Conservation (phyloP, 2,888 invertebrate genomes). For the Cataglyphis livida region DNA sequence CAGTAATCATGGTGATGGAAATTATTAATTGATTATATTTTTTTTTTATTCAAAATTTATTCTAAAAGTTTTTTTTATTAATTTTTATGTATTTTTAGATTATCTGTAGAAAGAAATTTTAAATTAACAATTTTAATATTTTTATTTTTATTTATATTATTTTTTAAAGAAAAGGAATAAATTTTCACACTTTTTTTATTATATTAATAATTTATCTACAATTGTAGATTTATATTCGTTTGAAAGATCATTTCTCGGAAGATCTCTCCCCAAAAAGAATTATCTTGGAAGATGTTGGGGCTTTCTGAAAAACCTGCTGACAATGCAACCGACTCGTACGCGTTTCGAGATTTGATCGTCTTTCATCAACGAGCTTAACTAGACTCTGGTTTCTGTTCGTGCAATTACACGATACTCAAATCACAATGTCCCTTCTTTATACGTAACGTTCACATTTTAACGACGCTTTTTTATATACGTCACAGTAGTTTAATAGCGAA, state of each 20-base stretch:
- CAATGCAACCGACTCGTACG: not conserved
- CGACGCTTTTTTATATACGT: slow-evolving; percentile 64
- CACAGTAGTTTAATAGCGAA: slow-evolving; percentile 50
- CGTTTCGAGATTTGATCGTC: slow-evolving; percentile 49
- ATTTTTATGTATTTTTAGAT: not conserved
- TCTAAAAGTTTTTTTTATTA: not conserved
- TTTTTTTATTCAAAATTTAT: not conserved
- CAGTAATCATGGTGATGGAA: not conserved
- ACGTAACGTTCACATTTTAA: slow-evolving; percentile 60
- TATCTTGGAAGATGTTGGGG: not conserved
- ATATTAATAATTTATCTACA: not conserved
- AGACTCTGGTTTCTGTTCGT: slow-evolving; percentile 55
- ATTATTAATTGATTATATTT: not conserved
- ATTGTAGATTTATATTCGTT: not conserved
- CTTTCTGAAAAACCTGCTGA: slow-evolving; percentile 18
- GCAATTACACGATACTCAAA: slow-evolving; percentile 45
- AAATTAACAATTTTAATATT: not conserved
- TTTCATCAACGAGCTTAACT: slow-evolving; percentile 63
- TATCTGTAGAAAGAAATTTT: not conserved
- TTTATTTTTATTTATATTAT: not conserved
- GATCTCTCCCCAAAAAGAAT: not conserved
- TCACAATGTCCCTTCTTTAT: slow-evolving; percentile 58
- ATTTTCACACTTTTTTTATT: not conserved
- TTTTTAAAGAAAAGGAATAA: not conserved
- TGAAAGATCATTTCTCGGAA: not conserved